A percentile compares a stretch with the other conserved stretches of the same genome.
Conservation (phyloP, 2,797 vertebrate species). For the Lycodopsis pacificus region DNA sequence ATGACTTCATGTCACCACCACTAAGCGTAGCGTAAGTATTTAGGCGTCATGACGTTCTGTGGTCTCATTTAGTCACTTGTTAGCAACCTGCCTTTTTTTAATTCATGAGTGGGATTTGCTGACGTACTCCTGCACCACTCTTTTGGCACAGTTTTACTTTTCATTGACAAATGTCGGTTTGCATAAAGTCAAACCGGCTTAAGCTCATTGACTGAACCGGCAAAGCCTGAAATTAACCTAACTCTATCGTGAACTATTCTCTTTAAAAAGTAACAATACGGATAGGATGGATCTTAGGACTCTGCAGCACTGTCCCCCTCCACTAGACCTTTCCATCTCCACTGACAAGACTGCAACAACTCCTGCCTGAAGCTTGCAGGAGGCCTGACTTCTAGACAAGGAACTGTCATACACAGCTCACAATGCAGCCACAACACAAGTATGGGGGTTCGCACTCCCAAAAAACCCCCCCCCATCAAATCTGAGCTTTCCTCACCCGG, state of each 20-base stretch:
- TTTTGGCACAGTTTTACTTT: not conserved
- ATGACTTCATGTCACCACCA: not conserved
- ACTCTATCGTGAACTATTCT: constrained; percentile 1
- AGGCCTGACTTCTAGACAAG: constrained; percentile 41
- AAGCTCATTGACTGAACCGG: not conserved
- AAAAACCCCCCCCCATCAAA: constrained; percentile 43
- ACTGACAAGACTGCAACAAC: constrained; percentile 48
- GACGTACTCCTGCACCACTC: not conserved
- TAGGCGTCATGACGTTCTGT: not conserved
- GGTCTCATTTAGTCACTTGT: not conserved
- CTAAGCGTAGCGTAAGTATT: not conserved
- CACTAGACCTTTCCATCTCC: constrained; percentile 47
- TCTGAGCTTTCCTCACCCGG: constrained; percentile 4
- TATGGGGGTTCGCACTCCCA: not conserved
- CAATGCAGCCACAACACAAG: constrained; percentile 9
- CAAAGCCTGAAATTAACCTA: not conserved
- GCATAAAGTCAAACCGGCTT: not conserved
- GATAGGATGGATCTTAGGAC: constrained; percentile 19
- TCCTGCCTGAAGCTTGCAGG: constrained; percentile 41
- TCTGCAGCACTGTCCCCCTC: constrained; percentile 5
- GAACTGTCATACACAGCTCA: constrained; percentile 42
- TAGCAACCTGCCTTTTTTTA: not conserved
- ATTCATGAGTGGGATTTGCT: not conserved
- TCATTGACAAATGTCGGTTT: not conserved
- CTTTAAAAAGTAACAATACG: constrained; percentile 35